A percentile compares a stretch with the other conserved stretches of the same genome.
Conservation (phyloP, 2,113 vertebrate genomes). For the Caloenas nicobarica region DNA sequence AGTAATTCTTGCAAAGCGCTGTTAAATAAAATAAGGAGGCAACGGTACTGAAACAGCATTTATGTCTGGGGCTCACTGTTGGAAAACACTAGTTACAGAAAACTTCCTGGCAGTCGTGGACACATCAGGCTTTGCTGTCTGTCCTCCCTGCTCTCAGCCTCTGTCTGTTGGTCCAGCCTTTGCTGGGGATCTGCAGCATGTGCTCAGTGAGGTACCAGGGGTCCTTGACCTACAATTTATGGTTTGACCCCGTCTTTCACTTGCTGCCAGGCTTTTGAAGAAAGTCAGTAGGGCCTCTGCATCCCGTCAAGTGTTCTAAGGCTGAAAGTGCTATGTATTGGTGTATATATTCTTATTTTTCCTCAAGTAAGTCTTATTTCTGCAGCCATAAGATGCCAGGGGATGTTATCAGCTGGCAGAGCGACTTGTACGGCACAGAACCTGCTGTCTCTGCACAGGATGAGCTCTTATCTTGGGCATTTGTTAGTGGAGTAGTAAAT, state of each 20-base stretch:
- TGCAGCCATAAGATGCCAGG: not conserved
- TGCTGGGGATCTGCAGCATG: rapidly evolving
- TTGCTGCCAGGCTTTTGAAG: not conserved
- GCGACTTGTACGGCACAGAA: rapidly evolving
- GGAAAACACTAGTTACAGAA: not conserved
- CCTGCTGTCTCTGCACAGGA: not conserved
- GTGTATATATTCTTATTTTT: not conserved
- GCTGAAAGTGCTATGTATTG: not conserved
- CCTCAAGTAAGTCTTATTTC: not conserved
- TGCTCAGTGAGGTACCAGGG: rapidly evolving
- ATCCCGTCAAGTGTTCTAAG: rapidly evolving
- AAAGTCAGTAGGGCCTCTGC: not conserved
- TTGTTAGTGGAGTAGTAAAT: not conserved
- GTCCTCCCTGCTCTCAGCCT: not conserved
- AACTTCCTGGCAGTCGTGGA: not conserved
- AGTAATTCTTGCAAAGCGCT: not conserved
- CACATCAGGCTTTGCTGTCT: not conserved
- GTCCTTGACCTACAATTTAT: not conserved
- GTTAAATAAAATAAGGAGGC: not conserved
- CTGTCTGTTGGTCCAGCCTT: rapidly evolving
- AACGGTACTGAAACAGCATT: not conserved
- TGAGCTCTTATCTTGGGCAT: not conserved
- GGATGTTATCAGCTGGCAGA: not conserved
- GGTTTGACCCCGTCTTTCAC: not conserved
- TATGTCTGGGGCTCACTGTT: too few relatives aligned